phyloP scores from a whole-genome alignment of 1,140 invertebrate genomes.

The Akabosia matsudoensis region DNA sequence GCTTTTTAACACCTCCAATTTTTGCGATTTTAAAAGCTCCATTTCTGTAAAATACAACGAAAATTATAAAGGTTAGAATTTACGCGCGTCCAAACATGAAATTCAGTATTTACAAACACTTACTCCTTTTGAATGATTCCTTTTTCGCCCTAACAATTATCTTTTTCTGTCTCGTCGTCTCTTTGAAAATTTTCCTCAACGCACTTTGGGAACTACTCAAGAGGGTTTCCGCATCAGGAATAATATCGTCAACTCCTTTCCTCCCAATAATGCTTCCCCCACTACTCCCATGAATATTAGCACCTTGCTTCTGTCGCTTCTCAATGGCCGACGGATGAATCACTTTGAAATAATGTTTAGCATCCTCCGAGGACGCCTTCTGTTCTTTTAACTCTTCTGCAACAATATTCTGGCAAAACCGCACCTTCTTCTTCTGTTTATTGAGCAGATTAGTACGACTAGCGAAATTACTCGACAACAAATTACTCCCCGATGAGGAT shows the following conservation, averaged over 20 bases:
- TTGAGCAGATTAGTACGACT: not conserved
- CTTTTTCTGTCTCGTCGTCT: not conserved
- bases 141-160: not conserved
- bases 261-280: not conserved
- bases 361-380: not conserved
- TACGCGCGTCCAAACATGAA: not conserved
- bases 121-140: not conserved
- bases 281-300: not conserved
- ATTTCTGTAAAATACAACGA: conserved; percentile 1
- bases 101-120: not conserved
- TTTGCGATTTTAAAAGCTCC: not conserved
- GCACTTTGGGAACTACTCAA: not conserved
- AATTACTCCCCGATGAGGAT: not conserved
- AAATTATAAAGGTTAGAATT: too few species aligned
- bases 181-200: not conserved
- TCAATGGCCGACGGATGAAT: conserved; percentile 14
- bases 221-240: not conserved
- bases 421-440: conserved; percentile 16
- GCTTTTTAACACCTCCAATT: not conserved
- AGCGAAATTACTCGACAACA: not conserved
- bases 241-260: not conserved
- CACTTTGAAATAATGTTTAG: conserved; percentile 17
- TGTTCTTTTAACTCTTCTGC: not conserved
- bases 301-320: not conserved
- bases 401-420: conserved; percentile 1